A percentile compares a stretch with the other conserved stretches of the same genome.
Conservation (phyloP, 2,113 vertebrate genomes). For the Psephotus haematonotus region DNA sequence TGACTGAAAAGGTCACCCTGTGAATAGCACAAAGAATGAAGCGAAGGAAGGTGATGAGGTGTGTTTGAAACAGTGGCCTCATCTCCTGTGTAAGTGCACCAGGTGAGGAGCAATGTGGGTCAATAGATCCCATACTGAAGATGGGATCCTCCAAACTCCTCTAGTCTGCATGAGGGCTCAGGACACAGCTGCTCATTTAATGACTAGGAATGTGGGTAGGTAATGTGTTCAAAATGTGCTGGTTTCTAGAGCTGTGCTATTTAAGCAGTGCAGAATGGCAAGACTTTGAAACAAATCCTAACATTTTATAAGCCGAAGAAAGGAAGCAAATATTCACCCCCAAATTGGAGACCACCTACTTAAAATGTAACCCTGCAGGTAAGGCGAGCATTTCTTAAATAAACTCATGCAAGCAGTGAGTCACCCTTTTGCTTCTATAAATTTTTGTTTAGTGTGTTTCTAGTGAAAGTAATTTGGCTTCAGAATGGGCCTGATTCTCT, state of each 20-base stretch:
- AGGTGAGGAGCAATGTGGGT: slow-evolving; percentile 11
- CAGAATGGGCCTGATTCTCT: not conserved
- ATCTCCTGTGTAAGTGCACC: not conserved
- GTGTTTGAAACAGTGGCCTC: not conserved
- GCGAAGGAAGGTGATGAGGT: slow-evolving; percentile 26
- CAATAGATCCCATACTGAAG: slow-evolving; percentile 9
- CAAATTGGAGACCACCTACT: slow-evolving; percentile 73
- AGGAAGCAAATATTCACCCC: slow-evolving; percentile 66
- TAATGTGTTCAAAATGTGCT: slow-evolving; percentile 57
- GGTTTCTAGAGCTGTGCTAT: slow-evolving; percentile 43
- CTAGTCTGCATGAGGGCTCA: not conserved
- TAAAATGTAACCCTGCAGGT: slow-evolving; percentile 66
- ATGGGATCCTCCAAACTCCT: not conserved
- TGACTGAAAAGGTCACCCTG: slow-evolving; percentile 16
- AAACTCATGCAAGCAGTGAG: slow-evolving; percentile 51
- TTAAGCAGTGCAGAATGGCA: slow-evolving; percentile 45
- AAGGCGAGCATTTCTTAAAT: slow-evolving; percentile 69
- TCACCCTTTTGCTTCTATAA: slow-evolving; percentile 30
- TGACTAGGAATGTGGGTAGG: slow-evolving; percentile 6
- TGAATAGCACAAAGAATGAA: slow-evolving; percentile 36
- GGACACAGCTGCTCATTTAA: slow-evolving; percentile 54
- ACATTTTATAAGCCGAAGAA: slow-evolving; percentile 70
- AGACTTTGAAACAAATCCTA: slow-evolving; percentile 56
- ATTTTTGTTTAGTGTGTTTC: slow-evolving; percentile 9
- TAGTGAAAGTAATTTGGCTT: slow-evolving; percentile 23